A percentile compares a stretch with the other conserved stretches of the same genome.
Conservation (phyloP, 2,113 vertebrate genomes). For the Sturnira hondurensis region DNA sequence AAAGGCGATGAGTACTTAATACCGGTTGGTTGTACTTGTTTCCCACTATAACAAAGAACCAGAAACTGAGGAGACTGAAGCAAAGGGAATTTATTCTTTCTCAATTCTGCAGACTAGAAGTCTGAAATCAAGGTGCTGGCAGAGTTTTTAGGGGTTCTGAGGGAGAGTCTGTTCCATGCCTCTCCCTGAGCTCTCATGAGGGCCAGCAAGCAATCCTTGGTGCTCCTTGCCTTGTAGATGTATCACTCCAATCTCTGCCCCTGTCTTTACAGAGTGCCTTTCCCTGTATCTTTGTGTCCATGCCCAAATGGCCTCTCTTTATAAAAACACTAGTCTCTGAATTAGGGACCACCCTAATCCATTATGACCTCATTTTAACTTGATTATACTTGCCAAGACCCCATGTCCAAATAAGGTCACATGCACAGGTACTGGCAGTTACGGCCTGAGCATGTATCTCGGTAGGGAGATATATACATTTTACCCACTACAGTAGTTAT, state of each 20-base stretch:
- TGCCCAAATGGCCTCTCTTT: neutral
- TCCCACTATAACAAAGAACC: neutral
- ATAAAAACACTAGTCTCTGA: neutral
- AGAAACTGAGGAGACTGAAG: neutral
- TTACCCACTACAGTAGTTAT: too few species aligned
- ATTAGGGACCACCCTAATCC: neutral
- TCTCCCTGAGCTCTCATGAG: too few species aligned
- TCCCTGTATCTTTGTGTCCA: neutral
- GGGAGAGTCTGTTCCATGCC: neutral
- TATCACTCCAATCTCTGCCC: neutral
- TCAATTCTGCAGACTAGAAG: neutral
- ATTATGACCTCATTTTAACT: neutral
- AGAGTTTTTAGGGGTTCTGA: neutral
- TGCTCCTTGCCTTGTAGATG: neutral
- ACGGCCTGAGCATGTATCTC: neutral
- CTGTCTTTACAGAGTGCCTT: neutral
- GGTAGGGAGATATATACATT: neutral
- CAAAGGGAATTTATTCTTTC: neutral
- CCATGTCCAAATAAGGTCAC: neutral
- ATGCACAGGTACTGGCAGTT: neutral
- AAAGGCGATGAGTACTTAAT: too few species aligned
- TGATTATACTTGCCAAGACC: neutral
- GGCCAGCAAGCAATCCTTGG: neutral
- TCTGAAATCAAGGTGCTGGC: neutral
- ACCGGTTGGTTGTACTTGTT: rapidly evolving